Base-by-base conservation (phyloP, 2,888 invertebrate genomes). In the Mactromeris polynyma region DNA sequence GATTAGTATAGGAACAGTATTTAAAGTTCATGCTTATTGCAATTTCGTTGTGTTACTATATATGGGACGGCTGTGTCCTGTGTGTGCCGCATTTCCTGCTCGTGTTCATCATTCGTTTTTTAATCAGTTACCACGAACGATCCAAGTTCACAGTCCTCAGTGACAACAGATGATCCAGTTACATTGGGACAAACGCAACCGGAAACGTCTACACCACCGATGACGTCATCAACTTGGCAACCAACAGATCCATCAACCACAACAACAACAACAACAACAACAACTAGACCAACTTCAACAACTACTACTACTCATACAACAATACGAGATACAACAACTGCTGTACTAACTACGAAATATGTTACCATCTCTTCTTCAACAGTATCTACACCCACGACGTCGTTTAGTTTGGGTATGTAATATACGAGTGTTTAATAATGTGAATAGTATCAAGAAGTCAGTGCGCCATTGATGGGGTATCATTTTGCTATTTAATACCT, bases 221-320 rank as follows among this genome's bases (percentile, higher is more conserved):
- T 51, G n/a, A 82, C 51, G 33, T 33, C 77, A 36, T 51, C 83
- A 7, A 33, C 83, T 11, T 64, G 26, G 6, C 51, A 33, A 11
- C 54, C 83, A 14, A 2, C 79, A 40, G 26, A 77, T 58, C 26
- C 79, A 42, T 2, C 81, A 69, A 73, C 51, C 9, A 86, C 81
- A 14, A 81, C 54, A 21, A 26, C 69, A 33, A n/a, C 83, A 2
- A n/a, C n/a, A n/a, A 40, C 87, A 2, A 26, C 33, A 0, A 31
- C 80, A n/a, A 64, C 58, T 79, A 26, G 38, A 2, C n/a, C 58
- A 64, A 64, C 79, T 19, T 38, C 83, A 51, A 79, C 87, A 11
- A 33, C 42, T 40, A 14, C 40, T 40, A 3, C 26, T 42, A 79
- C 40, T 36, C 26, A 58, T 26, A 14, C 58, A 14, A 64, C 58